Percentiles rank a stretch among this genome's conserved stretches.
These are phyloP conservation scores for Ganaspis sp. DNA, from an alignment of 1,140 invertebrate genomes.

Conservation along the genomic window DNA sequence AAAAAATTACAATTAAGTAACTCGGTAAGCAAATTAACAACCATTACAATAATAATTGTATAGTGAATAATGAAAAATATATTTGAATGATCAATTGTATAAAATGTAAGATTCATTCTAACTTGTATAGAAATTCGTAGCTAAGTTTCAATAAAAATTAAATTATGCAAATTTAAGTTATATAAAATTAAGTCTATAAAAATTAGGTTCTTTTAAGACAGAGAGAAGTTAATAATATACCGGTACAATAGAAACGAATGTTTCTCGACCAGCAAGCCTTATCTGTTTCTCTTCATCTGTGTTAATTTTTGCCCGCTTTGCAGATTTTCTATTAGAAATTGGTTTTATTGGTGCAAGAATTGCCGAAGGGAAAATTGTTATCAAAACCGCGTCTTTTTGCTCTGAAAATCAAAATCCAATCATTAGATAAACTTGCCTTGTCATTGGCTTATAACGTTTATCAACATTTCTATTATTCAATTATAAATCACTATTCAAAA, in stretches of 20 bases:
- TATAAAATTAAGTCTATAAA: not conserved
- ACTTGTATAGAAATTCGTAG: too few species aligned
- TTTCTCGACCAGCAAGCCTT: constrained; percentile 27
- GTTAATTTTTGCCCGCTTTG: constrained; percentile 28
- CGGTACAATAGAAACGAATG: constrained; percentile 14
- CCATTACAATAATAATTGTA: too few species aligned
- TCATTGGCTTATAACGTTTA: too few species aligned
- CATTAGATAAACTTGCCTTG: too few species aligned
- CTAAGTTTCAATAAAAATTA: too few species aligned
- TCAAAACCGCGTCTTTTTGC: constrained; percentile 20
- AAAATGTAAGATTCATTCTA: too few species aligned
- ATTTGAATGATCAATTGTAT: not conserved
- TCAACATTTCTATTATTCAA: too few species aligned
- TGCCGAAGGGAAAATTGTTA: constrained; percentile 15
- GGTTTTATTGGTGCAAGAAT: constrained; percentile 23
- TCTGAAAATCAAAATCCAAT: constrained; percentile 8
- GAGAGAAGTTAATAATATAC: too few species aligned
- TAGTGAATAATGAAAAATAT: too few species aligned
- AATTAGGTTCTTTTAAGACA: too few species aligned
- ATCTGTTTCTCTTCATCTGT: constrained; percentile 29
- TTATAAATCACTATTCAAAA: not conserved
- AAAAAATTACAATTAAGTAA: not conserved
- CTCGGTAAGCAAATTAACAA: too few species aligned
- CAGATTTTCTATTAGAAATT: constrained; percentile 25
- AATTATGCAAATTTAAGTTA: not conserved